Base-by-base conservation (phyloP, 2,113 vertebrate species). In the Cricetomys ansorgei region DNA sequence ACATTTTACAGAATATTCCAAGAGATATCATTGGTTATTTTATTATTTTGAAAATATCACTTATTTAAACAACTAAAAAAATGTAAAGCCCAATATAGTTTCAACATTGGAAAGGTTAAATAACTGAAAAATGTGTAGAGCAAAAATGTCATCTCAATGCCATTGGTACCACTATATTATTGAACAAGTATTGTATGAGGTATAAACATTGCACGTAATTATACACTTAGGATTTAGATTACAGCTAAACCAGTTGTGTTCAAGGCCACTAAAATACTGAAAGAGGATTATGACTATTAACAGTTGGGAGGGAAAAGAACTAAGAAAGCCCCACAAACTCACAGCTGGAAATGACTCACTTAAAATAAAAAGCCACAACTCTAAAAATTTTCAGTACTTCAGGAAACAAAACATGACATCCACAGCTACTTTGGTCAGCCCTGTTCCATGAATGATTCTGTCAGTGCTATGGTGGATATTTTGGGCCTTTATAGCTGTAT, bases 181-280 rank as follows among this genome's bases (percentile, higher is more conserved):
- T 93, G 75, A 96, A 97, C 91, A 97, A 88, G 50, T 95, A 94
- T 93, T 92, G 92, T 88, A 85, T 97, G 94, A 98, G 95, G 94
- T 97, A 98, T 86, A 31, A 95, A 97, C 96, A 98, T 96, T 75
- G 94, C 76, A 97, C 94, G 96, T 59, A 97, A 95, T 80, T 94
- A 94, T 76, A 97, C 80, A 92, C 79, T 64, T 96, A 96, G 93
- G 87, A 81, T 87, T 97, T 97, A 93, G 91, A 97, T 72, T 95
- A 55, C 96, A 96, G 94, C 92, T 98, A 97, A 95, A 96, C 96
- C 94, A 94, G 90, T 96, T 97, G 94, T 94, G 93, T 94, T 98
- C 96, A 98, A 98, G 98, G 97, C 96, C 97, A 98, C 98, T 98
- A 97, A 98, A 96, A 97, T 76, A 96, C 73, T 94, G 84, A 94